These are phyloP conservation scores for Neomorphus geoffroyi DNA, from an alignment of 2,797 vertebrate genomes.

Conservation along the genomic window DNA sequence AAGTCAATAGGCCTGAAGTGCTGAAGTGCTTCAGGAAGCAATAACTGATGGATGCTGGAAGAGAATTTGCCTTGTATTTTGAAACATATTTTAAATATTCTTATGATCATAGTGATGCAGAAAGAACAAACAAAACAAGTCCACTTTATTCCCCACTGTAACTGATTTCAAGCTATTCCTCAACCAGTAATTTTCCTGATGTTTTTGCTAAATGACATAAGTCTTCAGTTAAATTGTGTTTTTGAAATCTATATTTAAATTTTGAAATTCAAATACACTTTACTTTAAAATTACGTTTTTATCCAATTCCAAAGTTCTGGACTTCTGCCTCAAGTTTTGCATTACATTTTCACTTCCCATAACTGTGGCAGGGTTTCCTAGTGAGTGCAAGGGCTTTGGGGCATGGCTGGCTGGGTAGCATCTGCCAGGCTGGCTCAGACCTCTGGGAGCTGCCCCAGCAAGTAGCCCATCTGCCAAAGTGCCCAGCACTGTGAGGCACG, in stretches of 20 bases:
- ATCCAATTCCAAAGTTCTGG: background rate
- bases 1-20: background rate
- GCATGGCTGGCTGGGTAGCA: background rate
- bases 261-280: background rate
- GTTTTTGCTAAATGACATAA: background rate
- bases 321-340: background rate
- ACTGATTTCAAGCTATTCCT: background rate
- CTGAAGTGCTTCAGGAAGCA: background rate
- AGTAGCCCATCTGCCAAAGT: accelerated
- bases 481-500: accelerated
- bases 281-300: background rate
- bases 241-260: background rate
- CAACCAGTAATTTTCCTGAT: background rate
- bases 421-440: background rate
- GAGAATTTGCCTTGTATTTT: background rate
- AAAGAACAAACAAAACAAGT: background rate
- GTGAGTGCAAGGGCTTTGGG: accelerated
- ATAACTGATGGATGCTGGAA: background rate
- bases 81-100: background rate
- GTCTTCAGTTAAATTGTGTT: background rate
- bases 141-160: background rate
- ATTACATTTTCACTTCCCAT: accelerated
- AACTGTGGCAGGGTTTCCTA: background rate
- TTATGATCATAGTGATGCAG: background rate
- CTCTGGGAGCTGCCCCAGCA: background rate